Evolutionary conservation across 64 coral and sea anemone genomes (phyloP).

Genomic region (Dendronephthya gigantea): DNA sequence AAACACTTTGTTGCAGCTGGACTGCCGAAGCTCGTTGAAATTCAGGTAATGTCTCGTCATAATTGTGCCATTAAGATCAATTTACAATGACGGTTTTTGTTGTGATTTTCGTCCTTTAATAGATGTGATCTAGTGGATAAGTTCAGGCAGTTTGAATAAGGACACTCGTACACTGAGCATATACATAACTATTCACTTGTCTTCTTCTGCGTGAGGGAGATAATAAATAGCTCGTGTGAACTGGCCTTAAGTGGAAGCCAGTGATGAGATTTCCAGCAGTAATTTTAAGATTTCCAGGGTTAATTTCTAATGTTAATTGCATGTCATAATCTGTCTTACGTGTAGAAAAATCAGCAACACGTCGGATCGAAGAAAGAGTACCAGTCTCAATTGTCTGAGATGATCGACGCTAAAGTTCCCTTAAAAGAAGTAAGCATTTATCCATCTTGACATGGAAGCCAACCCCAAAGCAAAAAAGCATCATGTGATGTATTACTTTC

Average conservation of each 20-base stretch:
- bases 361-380: constrained; percentile 52
- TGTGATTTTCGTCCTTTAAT: no score
- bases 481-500: no score
- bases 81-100: no score
- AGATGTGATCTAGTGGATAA: no score
- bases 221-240: no score
- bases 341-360: constrained; percentile 69
- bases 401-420: constrained; percentile 62
- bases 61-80: no score
- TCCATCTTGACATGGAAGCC: background rate
- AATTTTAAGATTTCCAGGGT: background rate
- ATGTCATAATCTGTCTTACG: background rate
- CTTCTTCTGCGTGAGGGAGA: no score
- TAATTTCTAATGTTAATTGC: background rate
- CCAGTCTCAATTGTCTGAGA: constrained; percentile 68
- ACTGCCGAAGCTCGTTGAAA: constrained; percentile 7
- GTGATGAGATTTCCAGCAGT: background rate
- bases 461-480: no score
- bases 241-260: no score
- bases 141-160: no score
- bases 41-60: background rate
- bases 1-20: constrained; percentile 19
- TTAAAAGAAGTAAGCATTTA: constrained; percentile 68
- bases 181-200: no score
- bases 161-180: no score